Evolutionary conservation across 2,113 vertebrate genomes (phyloP), one percentile per base, ranked within the genome.

Genomic region (Catharus fuscescens): DNA sequence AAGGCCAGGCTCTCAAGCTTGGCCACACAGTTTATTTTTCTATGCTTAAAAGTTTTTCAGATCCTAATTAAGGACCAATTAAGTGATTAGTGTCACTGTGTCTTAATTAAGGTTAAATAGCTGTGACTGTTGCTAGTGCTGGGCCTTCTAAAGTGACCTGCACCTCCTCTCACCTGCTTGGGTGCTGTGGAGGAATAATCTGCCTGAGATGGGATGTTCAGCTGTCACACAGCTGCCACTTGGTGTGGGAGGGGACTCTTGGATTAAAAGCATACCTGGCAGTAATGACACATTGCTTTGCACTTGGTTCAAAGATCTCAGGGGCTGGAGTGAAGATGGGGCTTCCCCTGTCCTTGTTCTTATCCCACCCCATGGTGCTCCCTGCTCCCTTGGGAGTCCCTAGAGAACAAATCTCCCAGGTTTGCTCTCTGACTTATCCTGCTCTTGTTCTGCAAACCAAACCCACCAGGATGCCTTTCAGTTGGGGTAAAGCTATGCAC

Each of bases 41-140:
- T 57, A 6, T 29, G 48, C 18, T 34, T 57, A 36, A 80, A 83
- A 6, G 0, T 34, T 40, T 86, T 92, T 60, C 40, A 45, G 52
- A 28, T 50, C 38, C 31, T 84, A 78, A 71, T 90, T 92, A 74
- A 86, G 52, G 52, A 48, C 14, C 1, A 4, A 28, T 69, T 60
- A 83, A 80, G 14, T 72, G 25, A 82, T 90, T 85, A 72, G 21
- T 18, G 8, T 83, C 44, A 80, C 38, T 31, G 12, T 86, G 56
- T 64, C 77, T 93, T 93, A 85, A 88, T 95, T 50, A 90, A 95
- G 56, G 72, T 83, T 80, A 71, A 83, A 71, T 74, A 78, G 31
- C 62, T 73, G 42, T 62, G 84, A 24, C 81, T 88, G 24, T 61
- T 86, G 38, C 60, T 76, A 34, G 42, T 28, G n/a, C n/a, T 56